Percentiles rank a stretch among this genome's conserved stretches.
Evolutionary conservation across 2,888 invertebrate species (phyloP).

Genomic region (Rhingia campestris): DNA sequence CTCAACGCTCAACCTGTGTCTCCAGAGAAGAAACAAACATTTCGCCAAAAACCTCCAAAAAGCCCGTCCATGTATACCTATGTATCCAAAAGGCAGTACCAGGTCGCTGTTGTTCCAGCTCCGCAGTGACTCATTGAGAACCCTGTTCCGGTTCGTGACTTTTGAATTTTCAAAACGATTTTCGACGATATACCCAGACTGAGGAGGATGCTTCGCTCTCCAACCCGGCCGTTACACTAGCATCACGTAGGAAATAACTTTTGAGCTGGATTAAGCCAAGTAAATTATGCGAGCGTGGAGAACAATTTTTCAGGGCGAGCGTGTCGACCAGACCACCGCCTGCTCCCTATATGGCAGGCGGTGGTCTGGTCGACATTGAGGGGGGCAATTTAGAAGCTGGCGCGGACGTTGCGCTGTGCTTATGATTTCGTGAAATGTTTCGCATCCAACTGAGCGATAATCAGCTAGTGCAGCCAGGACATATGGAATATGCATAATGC

Average conservation of each 20-base stretch:
- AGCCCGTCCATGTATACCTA: background rate
- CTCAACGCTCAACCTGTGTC: conserved; percentile 36
- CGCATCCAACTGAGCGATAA: conserved; percentile 56
- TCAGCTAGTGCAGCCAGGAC: conserved; percentile 19
- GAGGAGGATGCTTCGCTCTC: background rate
- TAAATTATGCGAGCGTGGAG: conserved; percentile 28
- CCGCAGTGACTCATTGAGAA: conserved; percentile 66
- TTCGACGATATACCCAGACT: conserved; percentile 39
- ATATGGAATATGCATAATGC: background rate
- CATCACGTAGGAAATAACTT: conserved; percentile 68
- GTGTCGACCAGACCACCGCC: conserved; percentile 2
- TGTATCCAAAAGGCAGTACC: conserved; percentile 41
- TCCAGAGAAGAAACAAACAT: conserved; percentile 18
- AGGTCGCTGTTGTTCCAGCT: conserved; percentile 43
- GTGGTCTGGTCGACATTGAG: no score
- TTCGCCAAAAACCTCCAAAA: conserved; percentile 1
- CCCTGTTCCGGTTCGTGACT: conserved; percentile 70
- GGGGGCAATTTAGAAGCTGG: conserved; percentile 30
- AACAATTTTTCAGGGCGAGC: conserved; percentile 6
- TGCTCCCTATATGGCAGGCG: background rate
- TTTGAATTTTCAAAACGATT: conserved; percentile 66
- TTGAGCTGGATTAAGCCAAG: conserved; percentile 54
- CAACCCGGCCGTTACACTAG: background rate
- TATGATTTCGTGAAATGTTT: conserved; percentile 55
- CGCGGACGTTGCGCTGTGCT: conserved; percentile 27